A percentile compares a stretch with the other conserved stretches of the same genome.
phyloP scores from a whole-genome alignment of 2,797 vertebrate genomes.

The Trachurus trachurus region DNA sequence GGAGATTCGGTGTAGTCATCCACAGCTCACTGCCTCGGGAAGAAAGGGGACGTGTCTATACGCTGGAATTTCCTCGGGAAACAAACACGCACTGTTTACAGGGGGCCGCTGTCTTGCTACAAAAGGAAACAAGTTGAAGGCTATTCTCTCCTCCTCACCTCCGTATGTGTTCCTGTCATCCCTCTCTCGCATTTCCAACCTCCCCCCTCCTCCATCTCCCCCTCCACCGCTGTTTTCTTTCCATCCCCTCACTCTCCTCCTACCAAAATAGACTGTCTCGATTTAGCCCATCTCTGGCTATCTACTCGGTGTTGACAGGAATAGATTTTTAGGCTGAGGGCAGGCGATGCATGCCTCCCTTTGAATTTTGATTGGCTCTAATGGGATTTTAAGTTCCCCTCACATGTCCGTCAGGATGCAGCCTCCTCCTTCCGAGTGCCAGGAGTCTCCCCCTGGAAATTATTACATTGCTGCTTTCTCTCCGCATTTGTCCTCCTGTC shows the following conservation, averaged over 20 bases:
- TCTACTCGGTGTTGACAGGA: slow-evolving; percentile 76
- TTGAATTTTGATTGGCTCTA: slow-evolving; percentile 77
- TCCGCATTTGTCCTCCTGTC: slow-evolving; percentile 27
- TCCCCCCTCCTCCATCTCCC: no score
- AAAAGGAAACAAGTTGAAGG: slow-evolving; percentile 52
- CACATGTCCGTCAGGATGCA: slow-evolving; percentile 69
- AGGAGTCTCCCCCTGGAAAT: slow-evolving; percentile 42
- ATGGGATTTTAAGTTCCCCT: slow-evolving; percentile 77
- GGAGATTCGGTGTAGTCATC: slow-evolving; percentile 22
- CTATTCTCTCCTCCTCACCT: slow-evolving; percentile 25
- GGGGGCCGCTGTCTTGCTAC: slow-evolving; percentile 37
- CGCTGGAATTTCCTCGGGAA: slow-evolving; percentile 49
- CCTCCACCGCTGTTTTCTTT: slow-evolving; percentile 55
- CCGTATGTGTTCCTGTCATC: slow-evolving; percentile 21
- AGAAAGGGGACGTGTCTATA: slow-evolving; percentile 38
- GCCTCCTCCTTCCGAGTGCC: slow-evolving; percentile 48
- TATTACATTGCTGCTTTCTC: slow-evolving; percentile 5
- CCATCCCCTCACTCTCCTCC: slow-evolving; percentile 63
- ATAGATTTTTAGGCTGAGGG: slow-evolving; percentile 75
- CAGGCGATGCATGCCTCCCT: slow-evolving; percentile 62
- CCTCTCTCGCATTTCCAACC: slow-evolving; percentile 6
- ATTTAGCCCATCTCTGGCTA: slow-evolving; percentile 73
- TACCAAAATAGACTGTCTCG: slow-evolving; percentile 75
- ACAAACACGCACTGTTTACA: slow-evolving; percentile 48
- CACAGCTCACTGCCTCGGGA: slow-evolving; percentile 55